phyloP scores from a whole-genome alignment of 2,797 vertebrate genomes.

The Neopelma chrysocephalum region DNA sequence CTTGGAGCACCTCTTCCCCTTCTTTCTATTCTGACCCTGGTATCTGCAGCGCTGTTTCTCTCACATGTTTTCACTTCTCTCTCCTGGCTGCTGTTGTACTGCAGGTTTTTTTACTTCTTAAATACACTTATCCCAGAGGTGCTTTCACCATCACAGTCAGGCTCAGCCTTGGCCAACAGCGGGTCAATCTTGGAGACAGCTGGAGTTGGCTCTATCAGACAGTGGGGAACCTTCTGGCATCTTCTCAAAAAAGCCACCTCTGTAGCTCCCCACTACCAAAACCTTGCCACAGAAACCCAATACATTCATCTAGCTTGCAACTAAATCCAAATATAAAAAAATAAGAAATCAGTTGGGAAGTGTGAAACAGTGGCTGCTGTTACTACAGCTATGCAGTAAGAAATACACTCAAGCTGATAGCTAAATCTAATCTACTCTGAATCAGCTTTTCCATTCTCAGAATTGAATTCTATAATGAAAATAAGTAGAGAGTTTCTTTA shows the following conservation, averaged over 20 bases:
- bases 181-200: accelerated
- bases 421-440: neutral
- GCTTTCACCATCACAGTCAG: neutral
- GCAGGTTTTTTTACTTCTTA: neutral
- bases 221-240: neutral
- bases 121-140: neutral
- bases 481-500: neutral
- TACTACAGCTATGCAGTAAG: neutral
- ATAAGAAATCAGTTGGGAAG: neutral
- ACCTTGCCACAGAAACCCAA: neutral
- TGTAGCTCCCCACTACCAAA: neutral
- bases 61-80: neutral
- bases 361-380: neutral
- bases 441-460: neutral
- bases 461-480: neutral
- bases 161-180: accelerated
- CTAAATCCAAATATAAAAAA: neutral
- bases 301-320: neutral
- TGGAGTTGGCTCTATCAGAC: neutral
- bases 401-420: neutral
- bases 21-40: neutral
- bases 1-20: accelerated
- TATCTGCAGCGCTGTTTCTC: neutral
- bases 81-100: neutral
- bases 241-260: neutral